Percentiles rank a stretch among this genome's conserved stretches.
Conservation (phyloP, 2,888 invertebrate genomes). For the Sinelater perroti region DNA sequence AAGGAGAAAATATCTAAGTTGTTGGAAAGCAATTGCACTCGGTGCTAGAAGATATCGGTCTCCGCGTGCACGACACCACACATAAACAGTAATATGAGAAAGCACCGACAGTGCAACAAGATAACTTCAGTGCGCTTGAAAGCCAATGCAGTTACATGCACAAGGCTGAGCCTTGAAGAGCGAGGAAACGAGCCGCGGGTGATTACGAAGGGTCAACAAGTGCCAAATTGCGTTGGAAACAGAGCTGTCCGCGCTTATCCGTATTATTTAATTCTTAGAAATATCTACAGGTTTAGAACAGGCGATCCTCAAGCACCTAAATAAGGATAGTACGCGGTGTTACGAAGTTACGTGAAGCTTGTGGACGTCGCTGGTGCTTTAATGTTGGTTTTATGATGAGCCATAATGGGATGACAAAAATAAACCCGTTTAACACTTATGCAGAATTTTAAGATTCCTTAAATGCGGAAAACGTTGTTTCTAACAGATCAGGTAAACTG, state of each 20-base stretch:
- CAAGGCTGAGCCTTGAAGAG: slow-evolving; percentile 1
- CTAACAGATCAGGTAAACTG: no score
- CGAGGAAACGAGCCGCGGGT: neutral
- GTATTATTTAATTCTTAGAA: slow-evolving; percentile 8
- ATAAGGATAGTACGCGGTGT: neutral
- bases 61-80: no score
- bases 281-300: neutral
- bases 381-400: no score
- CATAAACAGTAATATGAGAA: neutral
- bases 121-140: neutral
- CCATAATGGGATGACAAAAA: no score
- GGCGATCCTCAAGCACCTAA: no score
- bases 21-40: no score
- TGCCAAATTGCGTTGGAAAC: slow-evolving; percentile 2
- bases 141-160: slow-evolving; percentile 1
- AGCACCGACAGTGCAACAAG: neutral
- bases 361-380: no score
- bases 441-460: no score
- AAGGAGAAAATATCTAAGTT: no score
- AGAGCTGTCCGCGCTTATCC: neutral
- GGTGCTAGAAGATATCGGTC: no score
- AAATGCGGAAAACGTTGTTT: no score
- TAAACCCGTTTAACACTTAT: no score
- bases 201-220: slow-evolving; percentile 6
- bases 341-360: neutral